Conservation (phyloP, 2,113 vertebrate species). For the Barnardius zonarius region DNA sequence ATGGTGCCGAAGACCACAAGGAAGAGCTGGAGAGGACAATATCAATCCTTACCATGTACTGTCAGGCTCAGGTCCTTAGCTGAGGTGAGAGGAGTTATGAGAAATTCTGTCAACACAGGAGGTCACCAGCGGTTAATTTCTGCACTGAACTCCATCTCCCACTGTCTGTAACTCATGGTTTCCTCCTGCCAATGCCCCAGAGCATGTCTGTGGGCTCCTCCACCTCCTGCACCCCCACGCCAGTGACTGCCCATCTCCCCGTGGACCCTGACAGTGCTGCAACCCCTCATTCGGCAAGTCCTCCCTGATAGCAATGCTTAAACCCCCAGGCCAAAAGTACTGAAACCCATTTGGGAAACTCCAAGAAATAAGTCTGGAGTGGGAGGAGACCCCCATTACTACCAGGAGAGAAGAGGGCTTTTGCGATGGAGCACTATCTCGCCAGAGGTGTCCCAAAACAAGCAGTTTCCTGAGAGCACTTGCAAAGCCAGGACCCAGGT, state of each 20-base stretch:
- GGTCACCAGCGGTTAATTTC: accelerated
- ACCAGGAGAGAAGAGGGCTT: background rate
- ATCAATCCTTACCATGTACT: accelerated
- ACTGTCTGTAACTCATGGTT: accelerated
- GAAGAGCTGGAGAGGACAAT: background rate
- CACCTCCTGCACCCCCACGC: accelerated
- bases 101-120: accelerated
- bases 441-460: background rate
- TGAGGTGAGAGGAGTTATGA: accelerated
- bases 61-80: background rate
- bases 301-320: accelerated
- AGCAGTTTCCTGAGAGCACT: background rate
- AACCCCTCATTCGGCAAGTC: background rate
- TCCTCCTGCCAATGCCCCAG: background rate
- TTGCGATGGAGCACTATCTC: background rate
- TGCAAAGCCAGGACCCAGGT: background rate
- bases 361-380: background rate
- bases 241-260: accelerated
- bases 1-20: background rate
- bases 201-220: background rate
- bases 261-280: accelerated
- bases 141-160: background rate
- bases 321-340: background rate
- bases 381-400: background rate
- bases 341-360: background rate